Percentiles rank a stretch among this genome's conserved stretches.
phyloP scores from a whole-genome alignment of 2,888 invertebrate species.

The Masnerella sp. region DNA sequence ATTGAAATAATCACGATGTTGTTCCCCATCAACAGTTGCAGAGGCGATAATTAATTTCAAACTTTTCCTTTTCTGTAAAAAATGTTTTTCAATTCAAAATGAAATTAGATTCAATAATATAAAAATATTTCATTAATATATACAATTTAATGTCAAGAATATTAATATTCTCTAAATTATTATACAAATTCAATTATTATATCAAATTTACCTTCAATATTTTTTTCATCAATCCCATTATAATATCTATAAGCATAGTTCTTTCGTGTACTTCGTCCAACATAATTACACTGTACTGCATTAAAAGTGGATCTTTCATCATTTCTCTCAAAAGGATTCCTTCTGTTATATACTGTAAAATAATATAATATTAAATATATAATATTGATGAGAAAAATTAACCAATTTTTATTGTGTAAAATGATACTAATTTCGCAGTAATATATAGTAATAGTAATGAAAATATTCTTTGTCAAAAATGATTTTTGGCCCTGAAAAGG shows the following conservation, averaged over 20 bases:
- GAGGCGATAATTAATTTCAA: conserved; percentile 93
- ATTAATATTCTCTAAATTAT: too few species aligned
- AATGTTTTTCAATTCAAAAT: too few species aligned
- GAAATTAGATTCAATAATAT: conserved; percentile 6
- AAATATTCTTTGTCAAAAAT: too few species aligned
- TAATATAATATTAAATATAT: too few species aligned
- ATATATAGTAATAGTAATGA: too few species aligned
- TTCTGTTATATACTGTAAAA: conserved; percentile 98
- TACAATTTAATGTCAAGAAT: too few species aligned
- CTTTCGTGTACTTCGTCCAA: conserved; percentile 98
- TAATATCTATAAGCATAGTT: conserved; percentile 93
- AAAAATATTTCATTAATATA: too few species aligned
- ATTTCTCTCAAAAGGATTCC: conserved; percentile 96
- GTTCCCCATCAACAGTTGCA: conserved; percentile 96
- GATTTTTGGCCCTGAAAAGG: too few species aligned
- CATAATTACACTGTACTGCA: conserved; percentile 91
- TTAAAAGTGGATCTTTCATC: conserved; percentile 94
- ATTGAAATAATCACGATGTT: conserved; percentile 89
- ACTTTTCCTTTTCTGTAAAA: conserved; percentile 85
- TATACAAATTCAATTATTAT: too few species aligned
- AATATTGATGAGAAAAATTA: too few species aligned
- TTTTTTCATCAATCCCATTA: conserved; percentile 96
- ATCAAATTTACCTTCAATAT: conserved; percentile 82
- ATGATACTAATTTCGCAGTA: too few species aligned
- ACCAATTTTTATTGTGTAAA: too few species aligned